A percentile compares a stretch with the other conserved stretches of the same genome.
Evolutionary conservation across 2,797 vertebrate genomes (phyloP).

Genomic region (Pangasius mekongensis): DNA sequence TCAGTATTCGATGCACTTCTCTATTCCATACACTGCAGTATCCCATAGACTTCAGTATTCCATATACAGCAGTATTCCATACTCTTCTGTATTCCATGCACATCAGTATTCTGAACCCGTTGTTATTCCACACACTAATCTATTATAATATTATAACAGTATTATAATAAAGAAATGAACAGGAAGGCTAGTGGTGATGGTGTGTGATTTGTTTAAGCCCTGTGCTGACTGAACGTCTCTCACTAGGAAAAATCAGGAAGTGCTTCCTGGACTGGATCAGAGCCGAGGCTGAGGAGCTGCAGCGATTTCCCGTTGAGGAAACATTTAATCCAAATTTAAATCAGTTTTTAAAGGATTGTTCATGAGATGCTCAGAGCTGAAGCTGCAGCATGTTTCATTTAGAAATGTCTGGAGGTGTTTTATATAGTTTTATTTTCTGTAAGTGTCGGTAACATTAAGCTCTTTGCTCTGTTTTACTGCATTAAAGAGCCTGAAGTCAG

Average conservation of each 20-base stretch:
- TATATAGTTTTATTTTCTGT: background rate
- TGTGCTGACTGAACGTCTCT: background rate
- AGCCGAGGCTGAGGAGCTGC: background rate
- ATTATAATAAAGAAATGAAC: background rate
- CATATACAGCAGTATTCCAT: background rate
- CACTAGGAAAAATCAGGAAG: background rate
- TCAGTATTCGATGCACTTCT: rapidly evolving
- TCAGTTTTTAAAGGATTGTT: background rate
- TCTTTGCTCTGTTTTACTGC: background rate
- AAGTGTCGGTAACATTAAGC: background rate
- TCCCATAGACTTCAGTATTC: background rate
- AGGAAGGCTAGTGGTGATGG: background rate
- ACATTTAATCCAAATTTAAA: background rate
- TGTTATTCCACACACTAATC: background rate
- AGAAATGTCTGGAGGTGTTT: background rate
- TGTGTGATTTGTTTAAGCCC: background rate
- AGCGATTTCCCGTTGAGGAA: background rate
- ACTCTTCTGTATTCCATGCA: too few relatives aligned
- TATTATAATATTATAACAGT: too few relatives aligned
- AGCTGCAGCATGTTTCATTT: background rate
- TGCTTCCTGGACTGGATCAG: background rate
- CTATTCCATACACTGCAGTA: background rate
- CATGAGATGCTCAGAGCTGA: background rate
- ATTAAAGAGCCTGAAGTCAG: background rate
- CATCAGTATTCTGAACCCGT: background rate